phyloP scores from a whole-genome alignment of 2,113 vertebrate species.

The Cottus gobio region DNA sequence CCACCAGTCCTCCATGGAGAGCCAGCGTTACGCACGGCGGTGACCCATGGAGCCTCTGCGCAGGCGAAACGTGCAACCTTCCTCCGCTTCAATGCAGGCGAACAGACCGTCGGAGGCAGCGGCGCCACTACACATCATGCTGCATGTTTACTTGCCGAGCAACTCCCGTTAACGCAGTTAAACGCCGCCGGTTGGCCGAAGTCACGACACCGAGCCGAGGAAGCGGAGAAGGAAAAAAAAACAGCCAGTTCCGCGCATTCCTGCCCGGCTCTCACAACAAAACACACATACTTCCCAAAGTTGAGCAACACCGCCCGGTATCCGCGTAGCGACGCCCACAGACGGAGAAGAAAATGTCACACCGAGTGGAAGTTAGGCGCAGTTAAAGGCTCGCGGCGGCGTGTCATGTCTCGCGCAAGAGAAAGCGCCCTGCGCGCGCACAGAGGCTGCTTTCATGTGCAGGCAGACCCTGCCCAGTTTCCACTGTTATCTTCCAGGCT shows the following conservation, averaged over 20 bases:
- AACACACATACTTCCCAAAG: slow-evolving; percentile 66
- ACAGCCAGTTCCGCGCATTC: slow-evolving; percentile 47
- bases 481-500: slow-evolving; percentile 71
- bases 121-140: slow-evolving; percentile 46
- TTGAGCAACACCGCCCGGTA: slow-evolving; percentile 54
- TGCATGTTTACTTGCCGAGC: slow-evolving; percentile 51
- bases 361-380: neutral
- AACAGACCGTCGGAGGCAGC: slow-evolving; percentile 17
- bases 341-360: slow-evolving; percentile 3
- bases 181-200: neutral
- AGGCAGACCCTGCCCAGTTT: slow-evolving; percentile 59
- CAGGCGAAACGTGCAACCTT: slow-evolving; percentile 42
- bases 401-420: neutral
- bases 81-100: slow-evolving; percentile 46
- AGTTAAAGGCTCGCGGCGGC: neutral
- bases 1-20: slow-evolving; percentile 69
- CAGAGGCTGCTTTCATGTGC: slow-evolving; percentile 27
- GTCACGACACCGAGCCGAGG: slow-evolving; percentile 55
- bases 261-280: slow-evolving; percentile 34
- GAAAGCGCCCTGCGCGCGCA: slow-evolving; percentile 6
- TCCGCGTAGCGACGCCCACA: slow-evolving; percentile 41
- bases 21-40: slow-evolving; percentile 65
- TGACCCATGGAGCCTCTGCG: slow-evolving; percentile 50
- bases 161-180: neutral
- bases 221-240: slow-evolving; percentile 4